phyloP scores from a whole-genome alignment of 2,888 invertebrate species.

The Calliphora vomitoria region DNA sequence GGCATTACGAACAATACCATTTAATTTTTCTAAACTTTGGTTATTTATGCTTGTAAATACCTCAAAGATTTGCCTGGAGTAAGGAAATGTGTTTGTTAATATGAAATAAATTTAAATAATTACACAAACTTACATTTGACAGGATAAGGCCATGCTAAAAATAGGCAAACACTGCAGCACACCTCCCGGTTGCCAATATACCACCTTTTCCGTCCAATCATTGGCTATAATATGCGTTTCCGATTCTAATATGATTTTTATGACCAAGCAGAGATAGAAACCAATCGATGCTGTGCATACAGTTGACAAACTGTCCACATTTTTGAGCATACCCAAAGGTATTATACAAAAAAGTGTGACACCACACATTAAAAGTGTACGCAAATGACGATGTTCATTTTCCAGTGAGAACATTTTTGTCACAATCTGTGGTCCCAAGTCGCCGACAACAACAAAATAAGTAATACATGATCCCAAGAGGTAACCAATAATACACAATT shows the following conservation, averaged over 20 bases:
- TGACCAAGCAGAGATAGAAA: slow-evolving; percentile 95
- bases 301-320: slow-evolving; percentile 94
- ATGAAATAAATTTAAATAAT: background rate
- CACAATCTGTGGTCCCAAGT: slow-evolving; percentile 96
- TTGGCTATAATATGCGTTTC: slow-evolving; percentile 89
- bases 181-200: slow-evolving; percentile 93
- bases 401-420: slow-evolving; percentile 91
- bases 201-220: slow-evolving; percentile 90
- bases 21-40: slow-evolving; percentile 94
- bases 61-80: slow-evolving; percentile 93
- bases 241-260: slow-evolving; percentile 93
- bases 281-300: slow-evolving; percentile 95
- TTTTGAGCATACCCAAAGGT: slow-evolving; percentile 94
- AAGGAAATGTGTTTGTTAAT: background rate
- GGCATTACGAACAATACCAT: slow-evolving; percentile 93
- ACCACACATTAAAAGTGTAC: slow-evolving; percentile 89
- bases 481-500: slow-evolving; percentile 96
- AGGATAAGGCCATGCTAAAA: slow-evolving; percentile 97
- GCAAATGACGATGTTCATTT: slow-evolving; percentile 87
- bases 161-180: slow-evolving; percentile 97
- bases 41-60: slow-evolving; percentile 96
- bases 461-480: slow-evolving; percentile 97
- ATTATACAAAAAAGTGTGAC: slow-evolving; percentile 93
- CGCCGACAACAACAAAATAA: slow-evolving; percentile 99
- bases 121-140: slow-evolving; percentile 92